Evolutionary conservation across 2,797 vertebrate species (phyloP).

Genomic region (Sebastes trivittatus): DNA sequence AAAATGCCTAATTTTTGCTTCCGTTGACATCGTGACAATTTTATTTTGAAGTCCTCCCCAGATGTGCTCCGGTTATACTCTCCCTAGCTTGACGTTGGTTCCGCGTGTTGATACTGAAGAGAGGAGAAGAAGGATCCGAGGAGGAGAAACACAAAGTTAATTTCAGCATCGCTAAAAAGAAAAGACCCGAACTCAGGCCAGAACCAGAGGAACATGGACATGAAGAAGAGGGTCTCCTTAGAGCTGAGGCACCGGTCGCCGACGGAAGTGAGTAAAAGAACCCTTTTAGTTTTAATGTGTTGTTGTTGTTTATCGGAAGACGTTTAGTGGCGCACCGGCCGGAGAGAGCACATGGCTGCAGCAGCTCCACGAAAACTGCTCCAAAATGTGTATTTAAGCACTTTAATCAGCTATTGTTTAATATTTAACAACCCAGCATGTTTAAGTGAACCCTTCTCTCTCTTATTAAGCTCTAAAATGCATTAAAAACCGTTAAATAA

Average conservation of each 20-base stretch:
- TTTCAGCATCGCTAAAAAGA: not conserved
- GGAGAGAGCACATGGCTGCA: constrained; percentile 69
- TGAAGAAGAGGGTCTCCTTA: constrained; percentile 89
- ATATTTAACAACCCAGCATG: no score
- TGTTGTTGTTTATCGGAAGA: not conserved
- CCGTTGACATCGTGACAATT: accelerated
- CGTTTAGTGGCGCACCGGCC: constrained; percentile 27
- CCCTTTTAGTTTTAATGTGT: not conserved
- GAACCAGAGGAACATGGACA: constrained; percentile 83
- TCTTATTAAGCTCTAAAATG: accelerated
- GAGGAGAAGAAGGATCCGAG: constrained; percentile 9
- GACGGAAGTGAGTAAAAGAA: constrained; percentile 83
- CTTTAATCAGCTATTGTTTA: no score
- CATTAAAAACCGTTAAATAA: not conserved
- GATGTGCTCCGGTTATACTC: not conserved
- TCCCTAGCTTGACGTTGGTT: constrained; percentile 30
- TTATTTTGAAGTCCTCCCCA: constrained; percentile 20
- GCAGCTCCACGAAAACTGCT: not conserved
- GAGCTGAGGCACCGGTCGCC: constrained; percentile 91
- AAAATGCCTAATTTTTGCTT: not conserved
- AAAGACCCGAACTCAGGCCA: constrained; percentile 10
- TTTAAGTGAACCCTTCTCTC: not conserved
- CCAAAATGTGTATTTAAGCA: not conserved
- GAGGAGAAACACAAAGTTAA: constrained; percentile 36
- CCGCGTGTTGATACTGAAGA: constrained; percentile 71